Evolutionary conservation across 1,140 invertebrate species (phyloP).

Genomic region (Achatina immaculata): DNA sequence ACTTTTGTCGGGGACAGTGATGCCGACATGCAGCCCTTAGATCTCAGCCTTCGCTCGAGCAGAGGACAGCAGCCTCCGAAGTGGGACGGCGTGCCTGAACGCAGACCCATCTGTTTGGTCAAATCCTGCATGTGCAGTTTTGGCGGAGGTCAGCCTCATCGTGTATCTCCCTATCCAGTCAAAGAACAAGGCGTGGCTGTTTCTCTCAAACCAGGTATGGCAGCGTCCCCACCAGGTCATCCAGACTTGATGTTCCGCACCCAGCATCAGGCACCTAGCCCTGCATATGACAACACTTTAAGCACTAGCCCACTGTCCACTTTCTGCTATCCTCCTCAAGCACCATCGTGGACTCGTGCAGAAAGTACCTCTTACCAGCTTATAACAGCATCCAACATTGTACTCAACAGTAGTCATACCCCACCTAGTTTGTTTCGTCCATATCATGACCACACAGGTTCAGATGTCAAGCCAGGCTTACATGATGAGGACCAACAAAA

Average conservation of each 20-base stretch:
- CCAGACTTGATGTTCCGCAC: neutral
- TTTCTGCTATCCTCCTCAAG: neutral
- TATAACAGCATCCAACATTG: neutral
- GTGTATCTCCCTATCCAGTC: neutral
- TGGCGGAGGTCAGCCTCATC: neutral
- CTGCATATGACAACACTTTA: neutral
- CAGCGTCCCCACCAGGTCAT: neutral
- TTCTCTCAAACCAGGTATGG: neutral
- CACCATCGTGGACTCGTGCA: neutral
- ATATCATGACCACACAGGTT: neutral
- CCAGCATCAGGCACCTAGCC: neutral
- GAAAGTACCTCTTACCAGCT: neutral
- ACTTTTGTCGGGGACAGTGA: neutral
- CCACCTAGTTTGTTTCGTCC: neutral
- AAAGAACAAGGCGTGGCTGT: neutral
- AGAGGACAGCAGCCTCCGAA: neutral
- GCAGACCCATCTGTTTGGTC: neutral
- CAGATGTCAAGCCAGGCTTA: neutral
- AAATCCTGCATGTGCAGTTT: neutral
- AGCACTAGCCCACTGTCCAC: neutral
- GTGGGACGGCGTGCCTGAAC: neutral
- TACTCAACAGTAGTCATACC: neutral
- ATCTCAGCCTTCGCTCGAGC: neutral
- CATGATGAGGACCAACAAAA: neutral
- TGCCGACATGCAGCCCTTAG: neutral